These are phyloP conservation scores for Micromys minutus DNA, from an alignment of 2,113 vertebrate species.

Conservation along the genomic window DNA sequence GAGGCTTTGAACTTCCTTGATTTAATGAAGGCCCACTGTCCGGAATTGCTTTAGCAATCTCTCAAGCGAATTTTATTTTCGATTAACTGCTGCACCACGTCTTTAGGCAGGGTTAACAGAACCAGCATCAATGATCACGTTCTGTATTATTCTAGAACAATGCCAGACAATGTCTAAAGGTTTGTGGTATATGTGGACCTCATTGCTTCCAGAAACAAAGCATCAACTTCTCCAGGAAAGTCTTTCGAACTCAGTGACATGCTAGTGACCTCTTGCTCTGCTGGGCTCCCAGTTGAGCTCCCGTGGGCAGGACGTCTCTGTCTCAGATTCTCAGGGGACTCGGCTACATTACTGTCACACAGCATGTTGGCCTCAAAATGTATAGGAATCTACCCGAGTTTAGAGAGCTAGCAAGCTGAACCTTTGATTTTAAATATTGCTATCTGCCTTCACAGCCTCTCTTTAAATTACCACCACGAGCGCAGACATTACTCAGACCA, in stretches of 20 bases:
- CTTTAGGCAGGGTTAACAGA: background rate
- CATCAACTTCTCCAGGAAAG: background rate
- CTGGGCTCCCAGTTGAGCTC: background rate
- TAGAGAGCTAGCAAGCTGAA: background rate
- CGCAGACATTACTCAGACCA: background rate
- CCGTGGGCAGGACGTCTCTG: background rate
- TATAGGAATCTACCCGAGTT: background rate
- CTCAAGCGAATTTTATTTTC: conserved; percentile 18
- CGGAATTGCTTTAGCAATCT: conserved; percentile 38
- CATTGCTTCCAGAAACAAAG: background rate
- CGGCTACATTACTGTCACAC: background rate
- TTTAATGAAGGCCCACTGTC: conserved; percentile 32
- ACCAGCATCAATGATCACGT: background rate
- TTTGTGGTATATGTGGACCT: background rate
- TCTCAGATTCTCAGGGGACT: background rate
- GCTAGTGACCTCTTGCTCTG: background rate
- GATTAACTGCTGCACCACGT: conserved; percentile 19
- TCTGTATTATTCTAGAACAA: conserved; percentile 37
- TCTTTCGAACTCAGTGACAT: background rate
- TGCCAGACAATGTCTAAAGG: background rate
- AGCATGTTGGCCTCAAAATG: background rate
- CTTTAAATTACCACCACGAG: background rate
- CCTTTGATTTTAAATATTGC: background rate
- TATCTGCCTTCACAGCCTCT: background rate
- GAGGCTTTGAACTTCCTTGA: conserved; percentile 34